These are phyloP conservation scores for Seira sanloemensis DNA, from an alignment of 2,888 invertebrate genomes.

Conservation along the genomic window DNA sequence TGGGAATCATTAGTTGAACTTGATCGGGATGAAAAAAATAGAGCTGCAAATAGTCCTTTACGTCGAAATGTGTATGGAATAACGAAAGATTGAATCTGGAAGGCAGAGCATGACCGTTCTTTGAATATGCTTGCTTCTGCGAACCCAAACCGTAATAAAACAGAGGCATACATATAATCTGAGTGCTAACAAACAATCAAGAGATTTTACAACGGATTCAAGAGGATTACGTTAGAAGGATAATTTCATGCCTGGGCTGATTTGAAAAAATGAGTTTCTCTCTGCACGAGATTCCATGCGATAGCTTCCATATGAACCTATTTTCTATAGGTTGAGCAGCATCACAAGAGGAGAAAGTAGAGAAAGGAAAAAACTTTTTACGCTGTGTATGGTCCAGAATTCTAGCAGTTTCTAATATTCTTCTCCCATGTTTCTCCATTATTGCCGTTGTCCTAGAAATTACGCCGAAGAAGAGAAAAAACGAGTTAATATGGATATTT, in stretches of 20 bases:
- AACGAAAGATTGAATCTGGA: too few relatives aligned
- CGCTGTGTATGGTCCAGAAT: background rate
- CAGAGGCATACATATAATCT: constrained; percentile 23
- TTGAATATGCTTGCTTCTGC: too few relatives aligned
- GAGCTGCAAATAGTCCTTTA: too few relatives aligned
- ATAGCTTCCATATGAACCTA: background rate
- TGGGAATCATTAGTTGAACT: background rate
- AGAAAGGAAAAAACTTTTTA: background rate
- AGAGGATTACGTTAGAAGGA: constrained; percentile 59
- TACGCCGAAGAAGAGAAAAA: background rate
- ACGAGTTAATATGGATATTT: background rate
- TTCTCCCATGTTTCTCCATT: background rate
- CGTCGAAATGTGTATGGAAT: too few relatives aligned
- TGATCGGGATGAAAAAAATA: background rate
- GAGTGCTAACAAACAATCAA: constrained; percentile 50
- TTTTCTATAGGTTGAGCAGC: too few relatives aligned
- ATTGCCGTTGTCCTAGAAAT: background rate
- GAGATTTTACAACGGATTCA: constrained; percentile 58
- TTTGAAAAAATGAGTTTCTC: constrained; percentile 65
- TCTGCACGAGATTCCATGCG: background rate
- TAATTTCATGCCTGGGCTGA: constrained; percentile 68
- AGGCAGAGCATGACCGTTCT: too few relatives aligned
- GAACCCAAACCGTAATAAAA: background rate
- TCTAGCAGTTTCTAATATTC: background rate
- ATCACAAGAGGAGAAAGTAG: too few relatives aligned